phyloP scores from a whole-genome alignment of 2,797 vertebrate genomes.

The Acropternis orthonyx region DNA sequence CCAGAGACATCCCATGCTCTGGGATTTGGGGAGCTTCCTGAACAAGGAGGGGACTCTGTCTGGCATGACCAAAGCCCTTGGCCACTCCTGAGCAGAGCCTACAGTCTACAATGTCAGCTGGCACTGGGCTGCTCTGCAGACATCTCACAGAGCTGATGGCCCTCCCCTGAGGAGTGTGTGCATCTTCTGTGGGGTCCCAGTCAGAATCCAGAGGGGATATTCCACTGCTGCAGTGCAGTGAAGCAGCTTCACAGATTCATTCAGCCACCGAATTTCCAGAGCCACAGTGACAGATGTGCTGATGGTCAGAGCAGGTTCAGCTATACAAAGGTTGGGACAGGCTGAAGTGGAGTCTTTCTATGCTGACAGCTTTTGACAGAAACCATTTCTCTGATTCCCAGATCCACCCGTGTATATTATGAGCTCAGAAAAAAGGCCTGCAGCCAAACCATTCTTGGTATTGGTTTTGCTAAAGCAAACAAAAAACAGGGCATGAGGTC shows the following conservation, averaged over 20 bases:
- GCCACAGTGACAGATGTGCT: not conserved
- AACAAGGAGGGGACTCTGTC: not conserved
- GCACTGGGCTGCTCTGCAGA: not conserved
- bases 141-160: not conserved
- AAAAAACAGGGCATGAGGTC: slow-evolving; percentile 53
- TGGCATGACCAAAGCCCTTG: not conserved
- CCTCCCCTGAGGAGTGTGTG: not conserved
- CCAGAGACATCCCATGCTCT: not conserved
- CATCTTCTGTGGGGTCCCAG: not conserved
- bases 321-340: not conserved
- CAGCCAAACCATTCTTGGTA: slow-evolving; percentile 58
- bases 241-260: not conserved
- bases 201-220: not conserved
- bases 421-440: slow-evolving; percentile 53
- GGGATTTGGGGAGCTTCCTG: not conserved
- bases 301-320: not conserved
- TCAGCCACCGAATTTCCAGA: not conserved
- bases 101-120: not conserved
- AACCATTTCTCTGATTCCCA: slow-evolving; percentile 27
- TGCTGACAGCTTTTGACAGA: slow-evolving; percentile 41
- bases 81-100: not conserved
- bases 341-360: slow-evolving; percentile 10
- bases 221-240: fast-evolving
- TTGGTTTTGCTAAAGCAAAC: slow-evolving; percentile 65
- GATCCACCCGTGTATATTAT: slow-evolving; percentile 48